These are phyloP conservation scores for Pachypeltis micranthus DNA, from an alignment of 1,140 invertebrate genomes.

Conservation along the genomic window DNA sequence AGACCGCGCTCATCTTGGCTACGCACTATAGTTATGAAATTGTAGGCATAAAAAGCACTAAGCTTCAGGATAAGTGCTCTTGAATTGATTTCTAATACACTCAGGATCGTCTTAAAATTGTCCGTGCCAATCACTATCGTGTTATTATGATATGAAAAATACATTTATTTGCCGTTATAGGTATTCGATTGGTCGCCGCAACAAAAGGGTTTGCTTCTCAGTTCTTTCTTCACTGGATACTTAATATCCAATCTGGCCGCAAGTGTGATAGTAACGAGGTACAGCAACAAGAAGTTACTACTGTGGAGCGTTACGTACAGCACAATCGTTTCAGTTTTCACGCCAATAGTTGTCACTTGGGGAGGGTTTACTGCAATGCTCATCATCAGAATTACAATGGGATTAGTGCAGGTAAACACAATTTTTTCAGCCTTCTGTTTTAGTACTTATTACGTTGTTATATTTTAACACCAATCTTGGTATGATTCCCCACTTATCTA, in stretches of 20 bases:
- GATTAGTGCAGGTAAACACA: slow-evolving; percentile 10
- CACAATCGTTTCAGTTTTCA: background rate
- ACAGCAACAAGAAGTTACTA: slow-evolving; percentile 15
- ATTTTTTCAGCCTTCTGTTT: no score
- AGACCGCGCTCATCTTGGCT: no score
- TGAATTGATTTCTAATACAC: no score
- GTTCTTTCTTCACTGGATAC: slow-evolving; percentile 13
- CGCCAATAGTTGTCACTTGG: background rate
- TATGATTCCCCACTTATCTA: background rate
- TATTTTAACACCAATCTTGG: background rate
- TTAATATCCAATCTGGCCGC: slow-evolving; percentile 11
- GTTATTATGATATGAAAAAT: no score
- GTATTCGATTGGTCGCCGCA: slow-evolving; percentile 10
- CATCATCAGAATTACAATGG: slow-evolving; percentile 1
- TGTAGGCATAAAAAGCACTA: no score
- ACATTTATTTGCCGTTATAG: slow-evolving; percentile 4
- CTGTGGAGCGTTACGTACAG: background rate
- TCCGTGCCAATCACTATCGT: no score
- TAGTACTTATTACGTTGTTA: background rate
- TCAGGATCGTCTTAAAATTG: no score
- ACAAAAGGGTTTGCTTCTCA: background rate
- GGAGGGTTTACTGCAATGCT: slow-evolving; percentile 2
- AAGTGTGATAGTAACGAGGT: slow-evolving; percentile 4
- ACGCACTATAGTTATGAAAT: no score
- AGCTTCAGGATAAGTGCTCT: no score